A percentile compares a stretch with the other conserved stretches of the same genome.
Evolutionary conservation across 2,888 invertebrate genomes (phyloP).

Genomic region (Tortrix viridana): DNA sequence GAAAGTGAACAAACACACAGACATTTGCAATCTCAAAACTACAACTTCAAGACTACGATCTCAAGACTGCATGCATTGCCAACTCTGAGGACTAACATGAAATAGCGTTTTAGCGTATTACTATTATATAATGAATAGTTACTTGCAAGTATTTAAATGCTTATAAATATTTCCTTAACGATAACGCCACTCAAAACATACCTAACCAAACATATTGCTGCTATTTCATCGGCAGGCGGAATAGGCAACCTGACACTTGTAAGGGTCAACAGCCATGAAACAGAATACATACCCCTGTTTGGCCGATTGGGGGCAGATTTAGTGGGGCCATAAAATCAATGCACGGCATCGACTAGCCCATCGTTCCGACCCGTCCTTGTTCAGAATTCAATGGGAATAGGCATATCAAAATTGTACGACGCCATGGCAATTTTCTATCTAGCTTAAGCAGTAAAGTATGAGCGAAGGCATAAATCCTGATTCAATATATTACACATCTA

Average conservation of each 20-base stretch:
- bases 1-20: no score
- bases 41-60: no score
- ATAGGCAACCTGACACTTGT: background rate
- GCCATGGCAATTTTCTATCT: constrained; percentile 28
- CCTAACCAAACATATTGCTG: background rate
- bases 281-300: constrained; percentile 17
- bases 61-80: no score
- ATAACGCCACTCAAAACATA: background rate
- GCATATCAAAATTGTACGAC: constrained; percentile 23
- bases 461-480: constrained; percentile 1
- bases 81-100: no score
- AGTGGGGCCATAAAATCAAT: constrained; percentile 34
- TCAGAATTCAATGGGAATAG: constrained; percentile 27
- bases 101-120: background rate
- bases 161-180: background rate
- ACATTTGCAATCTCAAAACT: no score
- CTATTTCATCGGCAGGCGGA: constrained; percentile 1
- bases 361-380: constrained; percentile 25
- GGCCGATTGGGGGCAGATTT: constrained; percentile 31
- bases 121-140: background rate
- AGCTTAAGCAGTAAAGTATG: constrained; percentile 14
- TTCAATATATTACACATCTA: constrained; percentile 8
- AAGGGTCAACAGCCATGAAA: constrained; percentile 24
- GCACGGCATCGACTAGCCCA: constrained; percentile 21
- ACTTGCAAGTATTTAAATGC: background rate